Base-by-base conservation (phyloP, 2,797 vertebrate species). In the Enteromius thamalakanensis region DNA sequence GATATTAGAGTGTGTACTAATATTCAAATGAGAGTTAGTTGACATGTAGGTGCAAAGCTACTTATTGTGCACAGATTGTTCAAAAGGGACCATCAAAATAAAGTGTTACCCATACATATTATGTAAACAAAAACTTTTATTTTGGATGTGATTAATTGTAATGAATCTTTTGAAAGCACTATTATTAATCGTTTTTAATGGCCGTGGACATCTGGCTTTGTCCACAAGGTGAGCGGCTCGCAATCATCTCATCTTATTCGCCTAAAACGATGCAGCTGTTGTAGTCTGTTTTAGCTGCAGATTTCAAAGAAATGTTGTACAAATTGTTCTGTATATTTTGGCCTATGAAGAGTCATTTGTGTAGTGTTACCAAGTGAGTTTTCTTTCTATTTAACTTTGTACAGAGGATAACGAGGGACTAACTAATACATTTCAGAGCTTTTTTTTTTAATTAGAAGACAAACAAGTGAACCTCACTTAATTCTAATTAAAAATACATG, bases 241-340 rank as follows among this genome's bases (percentile, higher is more conserved):
- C 17, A 51, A 23, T 58, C 51, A 55, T 55, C 71, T 75, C 32
- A 71, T 45, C 37, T 47, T 71, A 4, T 58, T 69, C 26, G 15
- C n/a, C 4, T n/a, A 6, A 53, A 79, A 40, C 29, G 53, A 40
- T 55, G 49, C 64, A 79, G 47, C n/a, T 15, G n/a, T 68, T 49
- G 8, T 14, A 12, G 8, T 80, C 71, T 47, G 23, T 32, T 6
- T 42, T 32, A 23, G 9, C 19, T 81, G 67, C 79, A 70, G 79
- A 69, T 32, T 70, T 45, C 34, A 42, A 49, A 69, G 4, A 32
- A 19, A 70, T 34, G 34, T 34, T 69, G 32, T 74, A 49, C 67
- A 82, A 1, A 15, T 82, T 42, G 40, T 49, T n/a, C 53, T 81
- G 58, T 75, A 81, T 81, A 74, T 75, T 75, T 81, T 81, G 70